These are phyloP conservation scores for Lerema accius DNA, from an alignment of 1,140 invertebrate species.

Conservation along the genomic window DNA sequence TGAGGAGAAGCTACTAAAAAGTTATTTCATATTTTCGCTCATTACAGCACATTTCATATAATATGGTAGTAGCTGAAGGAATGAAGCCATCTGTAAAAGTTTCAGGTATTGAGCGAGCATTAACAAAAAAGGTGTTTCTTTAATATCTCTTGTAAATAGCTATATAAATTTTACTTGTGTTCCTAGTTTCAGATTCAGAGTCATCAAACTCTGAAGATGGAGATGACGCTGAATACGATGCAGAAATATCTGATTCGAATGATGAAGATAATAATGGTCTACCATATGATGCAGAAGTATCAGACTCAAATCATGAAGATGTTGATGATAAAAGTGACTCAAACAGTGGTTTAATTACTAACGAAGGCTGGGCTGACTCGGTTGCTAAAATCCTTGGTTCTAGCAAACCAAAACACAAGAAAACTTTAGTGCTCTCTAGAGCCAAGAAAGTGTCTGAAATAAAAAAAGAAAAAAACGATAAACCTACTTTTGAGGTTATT, in stretches of 20 bases:
- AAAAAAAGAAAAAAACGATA: constrained; percentile 78
- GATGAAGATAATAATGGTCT: constrained; percentile 29
- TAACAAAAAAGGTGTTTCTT: constrained; percentile 24
- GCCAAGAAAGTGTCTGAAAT: constrained; percentile 87
- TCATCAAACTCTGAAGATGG: constrained; percentile 53
- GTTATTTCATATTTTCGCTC: too few species aligned
- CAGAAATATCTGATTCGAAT: constrained; percentile 40
- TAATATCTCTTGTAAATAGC: background rate
- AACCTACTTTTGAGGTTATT: constrained; percentile 82
- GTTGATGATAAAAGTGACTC: constrained; percentile 36
- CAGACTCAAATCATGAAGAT: constrained; percentile 37
- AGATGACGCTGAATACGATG: constrained; percentile 55
- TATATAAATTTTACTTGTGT: background rate
- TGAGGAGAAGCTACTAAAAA: too few species aligned
- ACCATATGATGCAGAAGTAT: constrained; percentile 47
- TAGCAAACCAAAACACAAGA: constrained; percentile 89
- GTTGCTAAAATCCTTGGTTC: constrained; percentile 89
- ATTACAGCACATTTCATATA: background rate
- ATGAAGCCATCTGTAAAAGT: constrained; percentile 68
- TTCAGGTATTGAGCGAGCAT: constrained; percentile 61
- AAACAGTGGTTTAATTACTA: constrained; percentile 59
- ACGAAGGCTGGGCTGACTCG: constrained; percentile 87
- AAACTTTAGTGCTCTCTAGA: constrained; percentile 88
- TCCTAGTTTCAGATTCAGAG: constrained; percentile 57
- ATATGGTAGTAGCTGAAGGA: constrained; percentile 56